Base-by-base conservation (phyloP, 2,797 vertebrate genomes). In the Enteromius trimaculatus region DNA sequence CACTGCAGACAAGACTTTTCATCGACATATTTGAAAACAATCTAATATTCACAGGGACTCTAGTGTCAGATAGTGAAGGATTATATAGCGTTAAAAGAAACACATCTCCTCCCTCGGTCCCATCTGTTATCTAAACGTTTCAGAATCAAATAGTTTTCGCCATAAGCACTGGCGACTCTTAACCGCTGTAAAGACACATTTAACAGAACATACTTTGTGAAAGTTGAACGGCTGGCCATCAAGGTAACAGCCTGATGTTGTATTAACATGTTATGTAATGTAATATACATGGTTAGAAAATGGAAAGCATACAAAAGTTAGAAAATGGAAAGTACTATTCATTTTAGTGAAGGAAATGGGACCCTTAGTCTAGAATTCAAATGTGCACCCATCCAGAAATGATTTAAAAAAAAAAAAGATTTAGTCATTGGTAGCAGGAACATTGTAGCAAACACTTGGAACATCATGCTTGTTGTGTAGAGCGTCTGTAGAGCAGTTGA, bases 241-340 rank as follows among this genome's bases (percentile, higher is more conserved):
- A n/a, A n/a, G 29, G 19, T 66, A 31, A 66, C 44, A 39, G 64
- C 47, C 64, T 55, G 44, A 79, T 79, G 62, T 55, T 66, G 60
- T n/a, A 68, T 79, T 68, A 53, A 58, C 23, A 23, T 69, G 65
- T 80, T 80, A 80, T 80, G 65, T 70, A 70, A 71, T 79, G n/a
- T 51, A 69, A 69, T 21, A 70, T 44, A 42, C 64, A 79, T 71
- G 51, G 66, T 69, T 39, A 34, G 26, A 60, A 77, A 77, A 77
- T 60, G 74, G 74, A 76, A 26, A 76, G 74, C n/a, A 76, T 76
- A 1, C 53, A 60, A 39, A 26, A 42, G 68, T 80, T 80, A 62
- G 66, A 71, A 60, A 80, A 80, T 60, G 79, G 68, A 81, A 81
- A 72, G 14, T 49, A 19, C 19, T 60, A 10, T 47, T 71, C 11